phyloP scores from a whole-genome alignment of 2,113 vertebrate genomes.

The Sardina pilchardus region DNA sequence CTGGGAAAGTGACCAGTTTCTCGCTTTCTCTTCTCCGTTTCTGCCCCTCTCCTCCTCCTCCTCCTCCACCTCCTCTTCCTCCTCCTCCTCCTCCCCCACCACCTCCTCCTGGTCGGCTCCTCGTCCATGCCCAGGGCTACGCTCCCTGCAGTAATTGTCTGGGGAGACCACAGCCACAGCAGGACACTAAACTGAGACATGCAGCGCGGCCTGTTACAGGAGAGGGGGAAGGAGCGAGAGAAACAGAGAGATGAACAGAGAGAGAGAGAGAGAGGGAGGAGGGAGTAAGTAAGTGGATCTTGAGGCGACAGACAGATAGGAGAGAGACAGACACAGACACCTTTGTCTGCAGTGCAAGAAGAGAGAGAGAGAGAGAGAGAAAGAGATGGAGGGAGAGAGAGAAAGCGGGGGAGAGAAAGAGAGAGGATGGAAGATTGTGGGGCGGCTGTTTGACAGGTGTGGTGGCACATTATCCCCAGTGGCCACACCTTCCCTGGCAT shows the following conservation, averaged over 20 bases:
- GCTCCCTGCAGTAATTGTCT: slow-evolving; percentile 54
- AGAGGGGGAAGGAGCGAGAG: slow-evolving; percentile 17
- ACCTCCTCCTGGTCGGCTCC: background rate
- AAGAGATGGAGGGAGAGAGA: background rate
- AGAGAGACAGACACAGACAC: slow-evolving; percentile 21
- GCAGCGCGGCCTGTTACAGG: slow-evolving; percentile 21
- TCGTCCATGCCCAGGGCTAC: slow-evolving; percentile 39
- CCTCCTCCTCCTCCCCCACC: background rate
- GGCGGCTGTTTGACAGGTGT: slow-evolving; percentile 60
- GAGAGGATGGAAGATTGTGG: background rate
- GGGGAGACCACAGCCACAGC: slow-evolving; percentile 41
- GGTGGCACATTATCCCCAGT: slow-evolving; percentile 61
- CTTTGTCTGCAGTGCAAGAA: background rate
- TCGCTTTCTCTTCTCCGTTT: slow-evolving; percentile 17
- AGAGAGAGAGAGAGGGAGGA: slow-evolving; percentile 9
- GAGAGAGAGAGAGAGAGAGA: background rate
- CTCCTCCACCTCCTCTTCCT: background rate
- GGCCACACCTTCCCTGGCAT: slow-evolving; percentile 57
- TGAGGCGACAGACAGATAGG: slow-evolving; percentile 26
- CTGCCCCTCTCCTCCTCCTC: background rate
- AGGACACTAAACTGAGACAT: slow-evolving; percentile 38
- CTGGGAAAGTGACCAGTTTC: slow-evolving; percentile 19
- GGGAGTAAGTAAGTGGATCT: background rate
- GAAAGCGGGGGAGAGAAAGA: background rate
- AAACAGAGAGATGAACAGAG: slow-evolving; percentile 1